Percentiles rank a stretch among this genome's conserved stretches.
Conservation (phyloP, 2,113 vertebrate species). For the Rhea pennata region DNA sequence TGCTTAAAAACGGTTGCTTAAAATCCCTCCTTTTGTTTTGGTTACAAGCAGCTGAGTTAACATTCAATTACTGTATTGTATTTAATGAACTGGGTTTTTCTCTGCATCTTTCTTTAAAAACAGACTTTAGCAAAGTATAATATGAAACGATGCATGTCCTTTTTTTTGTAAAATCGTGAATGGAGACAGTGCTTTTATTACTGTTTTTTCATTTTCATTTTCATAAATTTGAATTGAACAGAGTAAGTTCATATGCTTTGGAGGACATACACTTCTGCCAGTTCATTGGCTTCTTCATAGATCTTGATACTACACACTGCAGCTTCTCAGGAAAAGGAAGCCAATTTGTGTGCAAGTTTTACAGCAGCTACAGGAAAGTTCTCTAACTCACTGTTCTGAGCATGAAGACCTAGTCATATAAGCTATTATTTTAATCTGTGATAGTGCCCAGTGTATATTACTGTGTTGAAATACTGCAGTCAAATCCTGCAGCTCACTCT, state of each 20-base stretch:
- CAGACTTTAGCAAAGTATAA: not conserved
- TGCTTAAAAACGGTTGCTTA: not conserved
- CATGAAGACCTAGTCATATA: not conserved
- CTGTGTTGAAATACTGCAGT: not conserved
- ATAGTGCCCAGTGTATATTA: not conserved
- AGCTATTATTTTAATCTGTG: not conserved
- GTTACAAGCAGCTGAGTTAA: not conserved
- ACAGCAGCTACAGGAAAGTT: not conserved
- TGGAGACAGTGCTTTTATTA: not conserved
- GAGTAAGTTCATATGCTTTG: not conserved
- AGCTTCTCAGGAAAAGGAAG: not conserved
- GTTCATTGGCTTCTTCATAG: not conserved
- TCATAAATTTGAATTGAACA: not conserved
- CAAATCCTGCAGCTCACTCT: not conserved
- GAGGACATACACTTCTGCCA: not conserved
- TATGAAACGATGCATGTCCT: not conserved
- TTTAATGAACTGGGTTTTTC: not conserved
- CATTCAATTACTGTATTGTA: not conserved
- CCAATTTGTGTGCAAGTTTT: not conserved
- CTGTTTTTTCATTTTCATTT: not conserved
- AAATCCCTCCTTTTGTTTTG: not conserved
- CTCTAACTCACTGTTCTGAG: not conserved
- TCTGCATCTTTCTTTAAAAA: not conserved
- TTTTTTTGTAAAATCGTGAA: not conserved
- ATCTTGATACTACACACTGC: not conserved